A percentile compares a stretch with the other conserved stretches of the same genome.
Evolutionary conservation across 2,888 invertebrate species (phyloP).

Genomic region (Macrophya annulata): DNA sequence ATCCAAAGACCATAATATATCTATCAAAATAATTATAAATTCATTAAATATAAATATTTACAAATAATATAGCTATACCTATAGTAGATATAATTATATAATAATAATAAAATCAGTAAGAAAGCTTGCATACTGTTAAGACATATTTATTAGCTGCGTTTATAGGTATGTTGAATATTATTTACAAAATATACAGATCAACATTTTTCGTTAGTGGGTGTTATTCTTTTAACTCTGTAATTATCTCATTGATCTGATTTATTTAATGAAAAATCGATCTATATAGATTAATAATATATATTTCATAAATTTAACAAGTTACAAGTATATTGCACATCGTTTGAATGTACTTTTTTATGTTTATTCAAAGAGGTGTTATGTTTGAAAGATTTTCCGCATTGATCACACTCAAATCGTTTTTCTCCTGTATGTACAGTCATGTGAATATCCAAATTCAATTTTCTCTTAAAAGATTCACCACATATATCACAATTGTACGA

Average conservation of each 20-base stretch:
- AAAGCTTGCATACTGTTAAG: background rate
- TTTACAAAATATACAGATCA: constrained; percentile 13
- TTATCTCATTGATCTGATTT: background rate
- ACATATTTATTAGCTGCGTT: background rate
- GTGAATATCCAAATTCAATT: constrained; percentile 45
- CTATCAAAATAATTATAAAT: background rate
- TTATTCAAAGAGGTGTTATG: constrained; percentile 52
- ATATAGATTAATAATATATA: background rate
- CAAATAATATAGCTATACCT: background rate
- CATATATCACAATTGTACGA: constrained; percentile 41
- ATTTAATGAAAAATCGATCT: background rate
- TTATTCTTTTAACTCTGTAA: background rate
- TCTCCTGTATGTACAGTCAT: constrained; percentile 48
- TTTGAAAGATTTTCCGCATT: constrained; percentile 42
- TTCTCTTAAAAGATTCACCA: constrained; percentile 29
- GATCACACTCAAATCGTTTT: constrained; percentile 50
- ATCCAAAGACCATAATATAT: background rate
- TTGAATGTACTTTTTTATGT: constrained; percentile 40
- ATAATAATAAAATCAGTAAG: background rate
- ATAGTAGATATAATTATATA: background rate
- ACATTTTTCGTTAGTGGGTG: background rate
- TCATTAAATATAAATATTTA: background rate
- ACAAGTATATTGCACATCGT: constrained; percentile 15
- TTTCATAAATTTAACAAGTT: background rate
- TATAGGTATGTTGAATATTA: constrained; percentile 1